These are phyloP conservation scores for Mixornis gularis DNA, from an alignment of 2,113 vertebrate genomes.

Conservation along the genomic window DNA sequence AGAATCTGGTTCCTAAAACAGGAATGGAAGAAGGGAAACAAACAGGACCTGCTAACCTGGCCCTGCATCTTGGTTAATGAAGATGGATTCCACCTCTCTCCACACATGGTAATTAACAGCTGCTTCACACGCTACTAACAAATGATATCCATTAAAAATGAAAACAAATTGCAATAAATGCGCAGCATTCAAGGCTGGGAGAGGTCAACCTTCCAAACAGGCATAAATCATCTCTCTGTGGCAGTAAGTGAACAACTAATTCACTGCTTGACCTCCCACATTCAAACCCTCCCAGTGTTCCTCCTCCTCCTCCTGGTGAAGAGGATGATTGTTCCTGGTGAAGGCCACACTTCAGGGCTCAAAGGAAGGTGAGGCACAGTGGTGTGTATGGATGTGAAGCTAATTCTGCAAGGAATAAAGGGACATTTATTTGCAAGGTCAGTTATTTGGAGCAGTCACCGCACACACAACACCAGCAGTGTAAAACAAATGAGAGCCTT, in stretches of 20 bases:
- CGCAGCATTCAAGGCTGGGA: neutral
- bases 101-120: conserved; percentile 1
- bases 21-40: neutral
- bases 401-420: neutral
- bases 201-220: neutral
- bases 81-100: neutral
- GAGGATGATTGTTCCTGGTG: neutral
- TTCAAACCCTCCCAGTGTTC: neutral
- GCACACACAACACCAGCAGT: neutral
- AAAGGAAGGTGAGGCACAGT: neutral
- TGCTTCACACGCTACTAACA: neutral
- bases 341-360: neutral
- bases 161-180: neutral
- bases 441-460: rapidly evolving
- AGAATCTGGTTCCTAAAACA: neutral
- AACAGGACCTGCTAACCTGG: neutral
- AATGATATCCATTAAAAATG: neutral
- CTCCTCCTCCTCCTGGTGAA: neutral
- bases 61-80: neutral
- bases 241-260: neutral
- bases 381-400: neutral
- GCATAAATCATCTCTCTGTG: neutral
- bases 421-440: neutral
- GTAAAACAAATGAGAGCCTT: rapidly evolving
- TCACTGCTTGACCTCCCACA: neutral